These are phyloP conservation scores for Mongoloraphidia duomilia DNA, from an alignment of 2,888 invertebrate genomes.

Conservation along the genomic window DNA sequence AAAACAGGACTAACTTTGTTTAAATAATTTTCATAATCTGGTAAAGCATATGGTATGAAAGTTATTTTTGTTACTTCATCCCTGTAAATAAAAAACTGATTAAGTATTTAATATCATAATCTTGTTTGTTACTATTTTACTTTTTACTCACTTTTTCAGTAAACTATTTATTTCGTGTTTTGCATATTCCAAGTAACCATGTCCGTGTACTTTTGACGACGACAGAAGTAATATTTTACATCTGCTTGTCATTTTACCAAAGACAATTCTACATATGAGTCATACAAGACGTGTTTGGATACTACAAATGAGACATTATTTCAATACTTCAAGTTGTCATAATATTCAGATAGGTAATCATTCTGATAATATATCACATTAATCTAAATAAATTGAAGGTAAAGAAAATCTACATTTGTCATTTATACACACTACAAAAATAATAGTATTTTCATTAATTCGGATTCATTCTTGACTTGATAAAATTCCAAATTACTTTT, in stretches of 20 bases:
- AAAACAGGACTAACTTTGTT: conserved; percentile 42
- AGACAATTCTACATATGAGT: no score
- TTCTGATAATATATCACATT: no score
- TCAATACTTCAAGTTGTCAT: no score
- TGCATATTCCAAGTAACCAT: conserved; percentile 49
- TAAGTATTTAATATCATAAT: not conserved
- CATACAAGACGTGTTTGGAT: no score
- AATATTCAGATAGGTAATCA: no score
- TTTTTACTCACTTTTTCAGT: conserved; percentile 38
- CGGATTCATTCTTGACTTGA: no score
- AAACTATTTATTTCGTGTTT: conserved; percentile 45
- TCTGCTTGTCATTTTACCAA: not conserved
- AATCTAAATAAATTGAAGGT: no score
- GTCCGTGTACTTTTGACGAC: conserved; percentile 54
- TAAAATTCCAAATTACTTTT: no score
- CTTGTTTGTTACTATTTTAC: conserved; percentile 7
- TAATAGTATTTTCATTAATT: no score
- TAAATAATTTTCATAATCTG: conserved; percentile 50
- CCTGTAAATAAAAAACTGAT: conserved; percentile 30
- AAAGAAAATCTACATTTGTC: no score
- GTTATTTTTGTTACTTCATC: conserved; percentile 47
- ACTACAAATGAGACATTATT: no score
- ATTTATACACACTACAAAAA: no score
- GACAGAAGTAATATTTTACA: conserved; percentile 49
- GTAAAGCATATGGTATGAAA: conserved; percentile 63